Conservation (phyloP, 2,888 invertebrate species). For the Tinea semifulvella region DNA sequence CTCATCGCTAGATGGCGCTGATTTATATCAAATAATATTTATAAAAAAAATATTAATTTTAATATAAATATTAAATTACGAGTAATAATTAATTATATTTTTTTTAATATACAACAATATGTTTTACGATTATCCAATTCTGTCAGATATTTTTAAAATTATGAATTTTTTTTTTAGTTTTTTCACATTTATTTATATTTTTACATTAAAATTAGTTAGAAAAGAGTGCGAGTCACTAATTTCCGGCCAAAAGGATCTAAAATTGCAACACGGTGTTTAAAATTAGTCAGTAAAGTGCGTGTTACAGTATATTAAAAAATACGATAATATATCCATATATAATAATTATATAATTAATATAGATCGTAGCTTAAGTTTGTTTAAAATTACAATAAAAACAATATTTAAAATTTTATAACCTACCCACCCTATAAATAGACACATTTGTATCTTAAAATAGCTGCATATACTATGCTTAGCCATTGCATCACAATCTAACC, state of each 20-base stretch:
- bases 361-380: neutral
- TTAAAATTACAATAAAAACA: neutral
- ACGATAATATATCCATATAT: neutral
- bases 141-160: neutral
- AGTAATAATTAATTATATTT: too few relatives aligned
- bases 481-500: slow-evolving; percentile 57
- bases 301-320: slow-evolving; percentile 1
- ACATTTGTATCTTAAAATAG: slow-evolving; percentile 52
- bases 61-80: neutral
- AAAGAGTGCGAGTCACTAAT: neutral
- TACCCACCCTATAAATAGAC: too few relatives aligned
- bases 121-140: neutral
- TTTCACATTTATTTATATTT: neutral
- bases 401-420: neutral
- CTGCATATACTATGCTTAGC: slow-evolving; percentile 47
- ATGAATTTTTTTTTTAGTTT: slow-evolving; percentile 4
- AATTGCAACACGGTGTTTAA: slow-evolving; percentile 1
- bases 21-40: slow-evolving; percentile 12
- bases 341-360: neutral
- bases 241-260: slow-evolving; percentile 2
- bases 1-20: slow-evolving; percentile 48
- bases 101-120: neutral
- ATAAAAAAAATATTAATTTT: neutral
- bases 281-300: slow-evolving; percentile 2
- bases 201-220: neutral